These are phyloP conservation scores for Silurus aristotelis DNA, from an alignment of 2,797 vertebrate genomes.

Conservation along the genomic window DNA sequence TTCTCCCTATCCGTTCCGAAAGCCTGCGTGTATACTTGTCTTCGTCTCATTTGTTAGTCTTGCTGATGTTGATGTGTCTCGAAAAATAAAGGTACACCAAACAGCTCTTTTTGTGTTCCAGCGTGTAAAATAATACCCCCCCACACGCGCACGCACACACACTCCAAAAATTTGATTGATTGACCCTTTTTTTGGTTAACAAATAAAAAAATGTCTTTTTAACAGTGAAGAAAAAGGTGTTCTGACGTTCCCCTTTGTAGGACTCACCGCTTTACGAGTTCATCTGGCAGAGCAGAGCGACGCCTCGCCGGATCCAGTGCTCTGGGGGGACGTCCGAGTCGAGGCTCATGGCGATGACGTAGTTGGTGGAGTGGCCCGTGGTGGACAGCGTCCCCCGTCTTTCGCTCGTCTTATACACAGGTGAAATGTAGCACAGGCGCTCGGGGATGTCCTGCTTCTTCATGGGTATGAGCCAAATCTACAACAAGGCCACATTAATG, in stretches of 20 bases:
- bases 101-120: constrained; percentile 12
- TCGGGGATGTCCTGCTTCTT: constrained; percentile 76
- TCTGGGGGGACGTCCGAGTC: constrained; percentile 72
- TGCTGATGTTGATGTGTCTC: constrained; percentile 64
- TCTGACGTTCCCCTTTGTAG: too few relatives aligned
- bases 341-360: constrained; percentile 80
- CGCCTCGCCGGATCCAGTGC: constrained; percentile 85
- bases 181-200: too few relatives aligned
- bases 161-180: too few relatives aligned
- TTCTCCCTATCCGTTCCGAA: constrained; percentile 54
- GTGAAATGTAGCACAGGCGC: constrained; percentile 76
- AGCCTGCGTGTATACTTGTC: constrained; percentile 64
- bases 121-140: background rate
- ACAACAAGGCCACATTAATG: constrained; percentile 23
- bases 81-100: constrained; percentile 66
- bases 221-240: too few relatives aligned
- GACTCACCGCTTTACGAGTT: constrained; percentile 65
- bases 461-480: constrained; percentile 88
- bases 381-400: constrained; percentile 85
- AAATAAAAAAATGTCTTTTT: too few relatives aligned
- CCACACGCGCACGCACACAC: too few relatives aligned
- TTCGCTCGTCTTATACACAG: constrained; percentile 87
- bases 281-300: constrained; percentile 85
- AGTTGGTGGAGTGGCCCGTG: constrained; percentile 87
- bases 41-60: constrained; percentile 60